Evolutionary conservation across 37 sponge, comb jelly and placozoan genomes (phyloP).

Genomic region (Halisarca cf. caerulea): DNA sequence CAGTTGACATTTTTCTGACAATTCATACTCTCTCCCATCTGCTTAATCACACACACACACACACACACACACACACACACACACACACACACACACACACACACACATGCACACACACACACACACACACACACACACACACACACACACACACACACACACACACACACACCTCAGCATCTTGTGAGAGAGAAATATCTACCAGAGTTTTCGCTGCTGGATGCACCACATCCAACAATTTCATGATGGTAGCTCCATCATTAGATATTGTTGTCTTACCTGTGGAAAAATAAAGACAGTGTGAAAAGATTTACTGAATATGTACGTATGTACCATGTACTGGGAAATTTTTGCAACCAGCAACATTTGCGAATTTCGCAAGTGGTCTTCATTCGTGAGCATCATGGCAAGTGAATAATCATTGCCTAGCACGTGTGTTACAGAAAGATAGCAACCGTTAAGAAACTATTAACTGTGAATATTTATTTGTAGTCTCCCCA

Average conservation of each 20-base stretch:
- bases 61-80: not conserved
- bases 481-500: no score
- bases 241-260: slow-evolving; percentile 99
- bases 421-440: no score
- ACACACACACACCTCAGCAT: slow-evolving; percentile 84
- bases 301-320: no score
- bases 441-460: no score
- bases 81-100: slow-evolving; percentile 10
- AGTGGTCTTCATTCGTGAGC: no score
- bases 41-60: not conserved
- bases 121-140: slow-evolving; percentile 10
- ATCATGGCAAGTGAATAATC: no score
- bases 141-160: not conserved
- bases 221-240: slow-evolving; percentile 91
- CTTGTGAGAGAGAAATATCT: slow-evolving; percentile 96
- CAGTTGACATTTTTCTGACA: no score
- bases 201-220: slow-evolving; percentile 98
- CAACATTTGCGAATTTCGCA: no score
- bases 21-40: not conserved
- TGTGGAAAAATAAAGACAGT: slow-evolving; percentile 33
- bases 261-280: slow-evolving; percentile 99
- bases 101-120: slow-evolving; percentile 1
- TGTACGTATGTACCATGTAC: no score
- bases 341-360: no score
- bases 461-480: no score